Percentiles rank a stretch among this genome's conserved stretches.
phyloP scores from a whole-genome alignment of 2,797 vertebrate genomes.

The Takifugu rubripes region DNA sequence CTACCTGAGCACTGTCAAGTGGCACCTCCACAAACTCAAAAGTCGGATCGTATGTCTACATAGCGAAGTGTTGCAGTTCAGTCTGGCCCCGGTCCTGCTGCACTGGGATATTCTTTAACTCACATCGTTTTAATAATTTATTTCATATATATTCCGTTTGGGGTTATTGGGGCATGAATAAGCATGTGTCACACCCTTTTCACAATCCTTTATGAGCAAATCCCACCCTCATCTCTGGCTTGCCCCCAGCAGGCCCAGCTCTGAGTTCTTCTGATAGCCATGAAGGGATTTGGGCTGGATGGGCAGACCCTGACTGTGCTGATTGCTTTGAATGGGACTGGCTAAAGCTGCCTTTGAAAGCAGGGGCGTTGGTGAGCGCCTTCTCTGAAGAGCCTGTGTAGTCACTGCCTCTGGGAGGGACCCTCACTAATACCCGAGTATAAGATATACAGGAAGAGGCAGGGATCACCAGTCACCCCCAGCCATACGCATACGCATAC shows the following conservation, averaged over 20 bases:
- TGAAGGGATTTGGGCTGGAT: slow-evolving; percentile 82
- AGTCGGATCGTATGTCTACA: slow-evolving; percentile 24
- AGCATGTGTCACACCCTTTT: slow-evolving; percentile 80
- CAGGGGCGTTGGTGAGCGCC: slow-evolving; percentile 69
- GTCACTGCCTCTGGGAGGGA: slow-evolving; percentile 77
- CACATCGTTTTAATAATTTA: slow-evolving; percentile 53
- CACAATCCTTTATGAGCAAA: slow-evolving; percentile 75
- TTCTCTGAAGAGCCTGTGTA: slow-evolving; percentile 71
- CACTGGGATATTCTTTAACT: slow-evolving; percentile 37
- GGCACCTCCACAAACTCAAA: slow-evolving; percentile 39
- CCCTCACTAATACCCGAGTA: slow-evolving; percentile 70
- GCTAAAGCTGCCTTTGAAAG: slow-evolving; percentile 77
- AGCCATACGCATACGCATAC: slow-evolving; percentile 47
- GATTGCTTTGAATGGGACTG: slow-evolving; percentile 78
- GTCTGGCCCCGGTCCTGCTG: no score
- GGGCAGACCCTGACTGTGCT: slow-evolving; percentile 76
- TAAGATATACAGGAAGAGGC: slow-evolving; percentile 71
- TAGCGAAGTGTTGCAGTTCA: no score
- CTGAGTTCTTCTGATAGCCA: slow-evolving; percentile 77
- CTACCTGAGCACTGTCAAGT: slow-evolving; percentile 43
- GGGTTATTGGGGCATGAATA: slow-evolving; percentile 77
- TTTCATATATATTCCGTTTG: slow-evolving; percentile 69
- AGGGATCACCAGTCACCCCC: slow-evolving; percentile 69
- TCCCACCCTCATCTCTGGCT: slow-evolving; percentile 68
- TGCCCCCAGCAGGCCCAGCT: slow-evolving; percentile 74